Percentiles rank a stretch among this genome's conserved stretches.
phyloP scores from a whole-genome alignment of 2,113 vertebrate genomes.

The Brachypodius melanocephalos region DNA sequence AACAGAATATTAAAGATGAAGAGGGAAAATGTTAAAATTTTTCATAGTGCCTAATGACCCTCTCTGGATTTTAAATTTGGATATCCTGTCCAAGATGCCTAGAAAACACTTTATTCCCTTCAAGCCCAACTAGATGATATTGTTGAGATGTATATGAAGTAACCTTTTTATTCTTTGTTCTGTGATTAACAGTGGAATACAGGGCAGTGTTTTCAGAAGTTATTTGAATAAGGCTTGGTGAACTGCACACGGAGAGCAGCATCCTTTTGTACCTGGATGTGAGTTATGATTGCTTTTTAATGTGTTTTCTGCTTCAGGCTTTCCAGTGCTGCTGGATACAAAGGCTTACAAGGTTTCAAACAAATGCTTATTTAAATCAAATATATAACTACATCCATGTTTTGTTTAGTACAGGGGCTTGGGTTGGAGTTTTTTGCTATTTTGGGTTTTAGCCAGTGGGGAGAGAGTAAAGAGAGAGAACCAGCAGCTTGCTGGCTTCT shows the following conservation, averaged over 20 bases:
- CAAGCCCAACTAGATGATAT: not conserved
- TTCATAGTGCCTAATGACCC: not conserved
- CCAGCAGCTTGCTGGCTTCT: not conserved
- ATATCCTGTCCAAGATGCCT: not conserved
- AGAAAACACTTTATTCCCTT: not conserved
- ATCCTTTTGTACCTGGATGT: not conserved
- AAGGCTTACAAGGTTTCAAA: not conserved
- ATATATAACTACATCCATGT: accelerated
- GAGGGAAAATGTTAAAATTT: not conserved
- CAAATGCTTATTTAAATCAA: not conserved
- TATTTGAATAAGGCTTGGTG: not conserved
- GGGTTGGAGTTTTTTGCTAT: not conserved
- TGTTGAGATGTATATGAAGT: not conserved
- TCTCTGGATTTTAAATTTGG: not conserved
- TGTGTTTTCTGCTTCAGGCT: not conserved
- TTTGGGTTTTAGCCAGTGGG: not conserved
- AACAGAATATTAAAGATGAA: not conserved
- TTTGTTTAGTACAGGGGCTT: not conserved
- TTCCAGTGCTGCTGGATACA: not conserved
- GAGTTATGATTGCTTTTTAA: not conserved
- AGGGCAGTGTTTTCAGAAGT: not conserved
- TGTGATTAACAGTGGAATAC: not conserved
- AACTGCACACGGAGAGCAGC: not conserved
- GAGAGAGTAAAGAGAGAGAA: not conserved
- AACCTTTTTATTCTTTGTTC: not conserved